Evolutionary conservation across 2,797 vertebrate genomes (phyloP), one percentile per base, ranked within the genome.

Genomic region (Luscinia luscinia): DNA sequence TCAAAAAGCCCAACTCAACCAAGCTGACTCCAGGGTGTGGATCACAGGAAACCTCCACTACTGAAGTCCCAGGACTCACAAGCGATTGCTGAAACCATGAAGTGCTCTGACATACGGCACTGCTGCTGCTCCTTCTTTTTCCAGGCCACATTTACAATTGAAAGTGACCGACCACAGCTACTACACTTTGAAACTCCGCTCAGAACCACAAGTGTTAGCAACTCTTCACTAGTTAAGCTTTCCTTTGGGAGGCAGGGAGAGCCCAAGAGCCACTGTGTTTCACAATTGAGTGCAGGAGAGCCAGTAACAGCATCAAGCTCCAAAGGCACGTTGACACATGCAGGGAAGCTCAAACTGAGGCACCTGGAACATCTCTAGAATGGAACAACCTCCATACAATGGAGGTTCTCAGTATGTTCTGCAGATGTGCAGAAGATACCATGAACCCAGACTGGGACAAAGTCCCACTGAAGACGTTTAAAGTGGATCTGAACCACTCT

Each of bases 111-210:
- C 21, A 63, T 4, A 10, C 4, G 27, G 22, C 61, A 45, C 23
- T 27, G 54, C 23, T 43, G 20, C 49, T 38, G 43, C 30, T 61
- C 28, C 30, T 69, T 62, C 41, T 57, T 72, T 63, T 24, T 30
- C 69, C 77, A 68, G 77, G 41, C 16, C 21, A 8, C 14, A 38
- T 54, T 68, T 61, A 63, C 41, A 67, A 62, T 15, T 32, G 14
- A 45, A 77, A 72, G 23, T 6, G 24, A 24, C 30, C 1, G 15
- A 24, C 27, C 1, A 4, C 3, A 30, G 69, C n/a, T 82, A 28
- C 59, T 32, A 9, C 0, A 9, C 51, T 66, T 62, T 55, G 24
- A 28, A 77, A 74, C 9, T 70, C n/a, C 0, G 0, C 24, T 61
- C 38, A 45, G 27, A 34, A 68, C 15, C 28, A 4, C 4, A n/a